A percentile compares a stretch with the other conserved stretches of the same genome.
phyloP scores from a whole-genome alignment of 2,888 invertebrate species.

The Nesidiocoris tenuis region DNA sequence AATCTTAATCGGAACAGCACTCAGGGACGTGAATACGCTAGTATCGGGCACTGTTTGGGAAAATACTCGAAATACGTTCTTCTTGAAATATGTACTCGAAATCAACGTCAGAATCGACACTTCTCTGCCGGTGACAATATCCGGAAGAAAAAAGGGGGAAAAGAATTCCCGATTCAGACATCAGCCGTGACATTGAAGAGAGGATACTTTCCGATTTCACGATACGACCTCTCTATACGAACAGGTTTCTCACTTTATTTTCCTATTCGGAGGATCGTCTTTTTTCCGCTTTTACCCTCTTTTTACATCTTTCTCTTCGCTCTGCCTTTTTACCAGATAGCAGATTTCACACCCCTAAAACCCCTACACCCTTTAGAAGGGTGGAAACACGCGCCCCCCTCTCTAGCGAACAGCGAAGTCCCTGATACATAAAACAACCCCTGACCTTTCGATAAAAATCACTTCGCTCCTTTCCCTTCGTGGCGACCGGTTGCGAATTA shows the following conservation, averaged over 20 bases:
- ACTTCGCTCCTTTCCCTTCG: conserved; percentile 14
- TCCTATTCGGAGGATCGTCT: conserved; percentile 34
- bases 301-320: neutral
- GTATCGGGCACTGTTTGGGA: neutral
- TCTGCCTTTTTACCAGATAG: neutral
- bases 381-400: neutral
- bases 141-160: neutral
- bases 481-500: conserved; percentile 17
- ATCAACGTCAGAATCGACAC: neutral
- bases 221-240: neutral
- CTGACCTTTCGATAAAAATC: conserved; percentile 42
- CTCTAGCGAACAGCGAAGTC: neutral
- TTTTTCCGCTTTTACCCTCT: conserved; percentile 4
- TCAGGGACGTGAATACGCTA: too few relatives aligned
- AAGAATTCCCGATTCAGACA: neutral
- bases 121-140: neutral
- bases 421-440: conserved; percentile 33
- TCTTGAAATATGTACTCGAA: neutral
- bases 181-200: neutral
- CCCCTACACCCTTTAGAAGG: neutral
- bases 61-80: neutral
- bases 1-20: too few relatives aligned
- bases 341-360: neutral
- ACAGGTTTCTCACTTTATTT: conserved; percentile 22
- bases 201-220: neutral